These are phyloP conservation scores for Leptestheria dahalacensis DNA, from an alignment of 1,140 invertebrate genomes.

Conservation along the genomic window DNA sequence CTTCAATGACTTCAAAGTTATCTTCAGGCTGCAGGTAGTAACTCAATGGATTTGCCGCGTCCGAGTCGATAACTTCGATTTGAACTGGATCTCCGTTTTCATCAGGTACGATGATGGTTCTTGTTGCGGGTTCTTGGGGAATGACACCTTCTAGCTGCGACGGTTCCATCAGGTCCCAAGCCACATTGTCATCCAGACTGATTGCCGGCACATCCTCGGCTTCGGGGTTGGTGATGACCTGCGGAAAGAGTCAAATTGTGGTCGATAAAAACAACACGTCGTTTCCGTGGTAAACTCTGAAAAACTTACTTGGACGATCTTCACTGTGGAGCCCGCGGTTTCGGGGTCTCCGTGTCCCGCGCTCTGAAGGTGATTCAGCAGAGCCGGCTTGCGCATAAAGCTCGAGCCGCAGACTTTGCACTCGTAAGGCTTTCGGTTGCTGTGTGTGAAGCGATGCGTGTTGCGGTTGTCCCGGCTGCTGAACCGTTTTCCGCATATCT, in stretches of 20 bases:
- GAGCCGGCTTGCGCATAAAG: constrained; percentile 64
- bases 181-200: neutral
- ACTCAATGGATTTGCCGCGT: neutral
- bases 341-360: constrained; percentile 35
- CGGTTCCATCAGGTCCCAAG: neutral
- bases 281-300: too few species aligned
- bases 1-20: neutral
- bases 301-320: constrained; percentile 8
- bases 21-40: neutral
- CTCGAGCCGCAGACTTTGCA: constrained; percentile 61
- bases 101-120: constrained; percentile 8
- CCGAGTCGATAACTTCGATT: constrained; percentile 7
- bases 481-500: constrained; percentile 73
- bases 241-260: neutral
- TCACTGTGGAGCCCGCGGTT: constrained; percentile 11
- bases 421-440: constrained; percentile 70
- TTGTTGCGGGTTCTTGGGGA: neutral
- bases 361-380: constrained; percentile 59
- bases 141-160: neutral
- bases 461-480: constrained; percentile 69
- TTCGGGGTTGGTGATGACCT: constrained; percentile 2
- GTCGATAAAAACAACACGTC: neutral
- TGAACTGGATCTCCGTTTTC: constrained; percentile 4
- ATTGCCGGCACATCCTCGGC: neutral
- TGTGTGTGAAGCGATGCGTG: constrained; percentile 67